Conservation (phyloP, 2,888 invertebrate species). For the Idaea straminata region DNA sequence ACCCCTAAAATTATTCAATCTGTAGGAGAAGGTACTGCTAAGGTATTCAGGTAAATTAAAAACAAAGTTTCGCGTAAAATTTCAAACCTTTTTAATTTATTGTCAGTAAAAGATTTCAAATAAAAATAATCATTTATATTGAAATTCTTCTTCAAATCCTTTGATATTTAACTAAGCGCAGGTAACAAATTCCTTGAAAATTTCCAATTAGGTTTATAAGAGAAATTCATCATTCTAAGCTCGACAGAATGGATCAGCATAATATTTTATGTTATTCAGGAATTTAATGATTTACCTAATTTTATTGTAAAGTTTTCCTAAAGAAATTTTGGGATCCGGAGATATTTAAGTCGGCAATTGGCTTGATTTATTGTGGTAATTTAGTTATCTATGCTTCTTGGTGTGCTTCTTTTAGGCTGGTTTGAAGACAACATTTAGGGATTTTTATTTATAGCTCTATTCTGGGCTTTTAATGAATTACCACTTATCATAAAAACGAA, state of each 20-base stretch:
- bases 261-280: background rate
- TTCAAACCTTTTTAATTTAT: background rate
- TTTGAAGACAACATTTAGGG: background rate
- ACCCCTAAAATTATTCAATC: too few species aligned
- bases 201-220: conserved; percentile 8
- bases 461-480: background rate
- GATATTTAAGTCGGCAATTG: conserved; percentile 1
- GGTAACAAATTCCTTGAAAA: conserved; percentile 13
- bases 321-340: background rate
- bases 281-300: background rate
- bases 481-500: background rate
- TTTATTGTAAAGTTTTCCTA: background rate
- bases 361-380: background rate
- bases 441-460: background rate
- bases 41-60: too few species aligned
- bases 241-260: conserved; percentile 1
- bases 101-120: background rate
- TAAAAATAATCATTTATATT: background rate
- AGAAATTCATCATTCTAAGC: conserved; percentile 7
- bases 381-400: background rate
- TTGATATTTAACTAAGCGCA: conserved; percentile 15
- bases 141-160: conserved; percentile 2
- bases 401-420: background rate
- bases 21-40: too few species aligned
- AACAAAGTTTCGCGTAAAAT: background rate